Evolutionary conservation across 2,797 vertebrate genomes (phyloP).

Genomic region (Pseudomugil gertrudae): DNA sequence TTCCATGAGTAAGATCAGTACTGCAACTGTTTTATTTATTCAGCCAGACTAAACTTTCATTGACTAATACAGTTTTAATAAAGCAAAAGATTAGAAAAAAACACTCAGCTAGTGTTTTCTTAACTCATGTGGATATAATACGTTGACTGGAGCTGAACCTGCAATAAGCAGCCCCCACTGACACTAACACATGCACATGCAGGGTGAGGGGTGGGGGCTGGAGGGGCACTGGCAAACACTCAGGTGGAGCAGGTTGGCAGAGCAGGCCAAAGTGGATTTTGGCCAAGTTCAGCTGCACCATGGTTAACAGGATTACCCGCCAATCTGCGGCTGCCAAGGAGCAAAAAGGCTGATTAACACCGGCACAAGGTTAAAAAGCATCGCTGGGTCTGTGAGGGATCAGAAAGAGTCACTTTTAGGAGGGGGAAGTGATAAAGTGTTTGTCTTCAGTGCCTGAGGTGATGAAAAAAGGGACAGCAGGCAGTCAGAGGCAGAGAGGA

Average conservation of each 20-base stretch:
- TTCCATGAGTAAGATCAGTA: no score
- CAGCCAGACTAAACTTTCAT: background rate
- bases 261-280: conserved; percentile 43
- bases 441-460: conserved; percentile 10
- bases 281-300: conserved; percentile 35
- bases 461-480: conserved; percentile 9
- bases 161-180: conserved; percentile 33
- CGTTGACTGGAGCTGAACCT: conserved; percentile 27
- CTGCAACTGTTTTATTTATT: background rate
- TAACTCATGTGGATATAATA: conserved; percentile 5
- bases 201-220: background rate
- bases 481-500: background rate
- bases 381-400: conserved; percentile 44
- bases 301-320: conserved; percentile 67
- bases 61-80: background rate
- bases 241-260: conserved; percentile 50
- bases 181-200: conserved; percentile 30
- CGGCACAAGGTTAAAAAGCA: conserved; percentile 66
- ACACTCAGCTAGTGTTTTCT: no score
- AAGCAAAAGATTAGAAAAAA: no score
- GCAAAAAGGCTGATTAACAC: conserved; percentile 60
- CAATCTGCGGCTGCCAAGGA: conserved; percentile 55
- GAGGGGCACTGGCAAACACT: conserved; percentile 43
- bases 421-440: conserved; percentile 37
- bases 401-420: conserved; percentile 38